Conservation (phyloP, 2,113 vertebrate species). For the Gavia stellata region DNA sequence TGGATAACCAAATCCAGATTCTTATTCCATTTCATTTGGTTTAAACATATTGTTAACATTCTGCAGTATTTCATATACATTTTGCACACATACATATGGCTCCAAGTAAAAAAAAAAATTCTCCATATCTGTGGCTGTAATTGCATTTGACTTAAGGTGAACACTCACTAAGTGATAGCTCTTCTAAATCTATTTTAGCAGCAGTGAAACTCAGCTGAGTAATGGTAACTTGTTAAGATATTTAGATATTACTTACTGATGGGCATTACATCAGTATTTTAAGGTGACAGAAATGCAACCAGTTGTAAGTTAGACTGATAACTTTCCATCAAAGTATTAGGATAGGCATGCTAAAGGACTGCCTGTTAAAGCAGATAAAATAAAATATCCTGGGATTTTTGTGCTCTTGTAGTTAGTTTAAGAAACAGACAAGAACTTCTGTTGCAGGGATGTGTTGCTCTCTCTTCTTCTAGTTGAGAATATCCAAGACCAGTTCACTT, state of each 20-base stretch:
- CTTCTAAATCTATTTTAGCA: not conserved
- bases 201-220: not conserved
- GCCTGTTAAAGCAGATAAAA: not conserved
- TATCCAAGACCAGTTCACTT: not conserved
- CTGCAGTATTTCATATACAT: not conserved
- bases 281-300: not conserved
- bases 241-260: not conserved
- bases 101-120: not conserved
- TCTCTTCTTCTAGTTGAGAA: not conserved
- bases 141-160: not conserved
- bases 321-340: not conserved
- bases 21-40: not conserved
- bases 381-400: not conserved
- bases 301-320: not conserved
- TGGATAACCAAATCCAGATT: constrained; percentile 34
- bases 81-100: not conserved
- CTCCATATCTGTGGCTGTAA: not conserved
- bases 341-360: not conserved
- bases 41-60: not conserved
- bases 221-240: not conserved
- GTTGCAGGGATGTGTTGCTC: not conserved
- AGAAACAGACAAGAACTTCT: not conserved
- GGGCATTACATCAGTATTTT: not conserved
- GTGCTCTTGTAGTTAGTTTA: not conserved
- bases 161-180: not conserved